A percentile compares a stretch with the other conserved stretches of the same genome.
These are phyloP conservation scores for Hylia prasina DNA, from an alignment of 2,113 vertebrate genomes.

Conservation along the genomic window DNA sequence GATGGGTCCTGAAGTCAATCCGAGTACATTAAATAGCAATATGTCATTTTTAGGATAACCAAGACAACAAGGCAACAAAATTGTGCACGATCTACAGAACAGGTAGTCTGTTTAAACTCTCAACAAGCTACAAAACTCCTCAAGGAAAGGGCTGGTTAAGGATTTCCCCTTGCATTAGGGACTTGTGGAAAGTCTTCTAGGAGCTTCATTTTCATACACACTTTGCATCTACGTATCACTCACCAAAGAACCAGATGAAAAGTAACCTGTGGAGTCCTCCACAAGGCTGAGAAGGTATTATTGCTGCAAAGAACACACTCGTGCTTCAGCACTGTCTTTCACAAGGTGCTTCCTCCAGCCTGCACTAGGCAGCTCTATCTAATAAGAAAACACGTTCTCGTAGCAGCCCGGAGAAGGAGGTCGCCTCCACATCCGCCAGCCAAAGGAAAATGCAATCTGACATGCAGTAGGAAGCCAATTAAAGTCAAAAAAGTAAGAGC, in stretches of 20 bases:
- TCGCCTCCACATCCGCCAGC: neutral
- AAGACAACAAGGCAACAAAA: slow-evolving; percentile 8
- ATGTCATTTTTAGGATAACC: neutral
- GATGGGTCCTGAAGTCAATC: neutral
- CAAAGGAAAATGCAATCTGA: slow-evolving; percentile 49
- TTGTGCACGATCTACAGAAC: neutral
- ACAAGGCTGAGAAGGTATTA: neutral
- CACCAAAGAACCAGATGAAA: neutral
- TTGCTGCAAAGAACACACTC: neutral
- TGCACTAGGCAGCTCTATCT: neutral
- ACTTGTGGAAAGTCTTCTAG: neutral
- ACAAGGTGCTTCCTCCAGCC: neutral
- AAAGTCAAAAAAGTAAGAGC: slow-evolving; percentile 48
- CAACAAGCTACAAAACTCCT: neutral
- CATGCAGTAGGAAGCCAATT: slow-evolving; percentile 56
- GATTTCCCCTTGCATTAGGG: neutral
- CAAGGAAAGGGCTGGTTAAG: neutral
- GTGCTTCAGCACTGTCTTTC: neutral
- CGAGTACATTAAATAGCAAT: neutral
- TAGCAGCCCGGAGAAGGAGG: slow-evolving; percentile 17
- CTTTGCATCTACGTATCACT: neutral
- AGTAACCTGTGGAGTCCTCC: neutral
- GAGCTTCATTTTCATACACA: neutral
- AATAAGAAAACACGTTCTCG: neutral
- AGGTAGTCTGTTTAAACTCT: neutral